These are phyloP conservation scores for Cirrhinus mrigala DNA, from an alignment of 2,797 vertebrate genomes.

Conservation along the genomic window DNA sequence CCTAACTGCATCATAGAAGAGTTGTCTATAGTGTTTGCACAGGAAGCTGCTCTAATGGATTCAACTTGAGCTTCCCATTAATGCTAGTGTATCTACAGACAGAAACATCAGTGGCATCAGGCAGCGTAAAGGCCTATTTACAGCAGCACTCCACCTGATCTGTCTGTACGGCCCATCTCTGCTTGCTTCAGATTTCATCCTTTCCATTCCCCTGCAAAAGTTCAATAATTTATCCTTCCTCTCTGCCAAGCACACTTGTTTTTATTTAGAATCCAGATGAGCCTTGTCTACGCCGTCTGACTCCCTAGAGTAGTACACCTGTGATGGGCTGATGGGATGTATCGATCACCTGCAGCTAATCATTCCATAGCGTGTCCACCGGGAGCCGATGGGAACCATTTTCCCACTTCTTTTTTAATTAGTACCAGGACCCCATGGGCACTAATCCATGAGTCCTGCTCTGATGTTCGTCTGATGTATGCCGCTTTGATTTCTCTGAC, in stretches of 20 bases:
- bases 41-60: conserved; percentile 52
- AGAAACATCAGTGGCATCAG: conserved; percentile 43
- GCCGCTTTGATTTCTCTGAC: conserved; percentile 82
- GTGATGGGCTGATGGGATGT: conserved; percentile 66
- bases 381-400: conserved; percentile 70
- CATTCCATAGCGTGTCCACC: conserved; percentile 69
- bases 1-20: conserved; percentile 21
- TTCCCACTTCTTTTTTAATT: conserved; percentile 78
- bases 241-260: conserved; percentile 63
- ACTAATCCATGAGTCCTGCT: conserved; percentile 78
- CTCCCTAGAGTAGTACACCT: conserved; percentile 55
- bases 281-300: conserved; percentile 34
- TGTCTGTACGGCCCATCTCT: conserved; percentile 31
- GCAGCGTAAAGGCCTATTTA: conserved; percentile 44
- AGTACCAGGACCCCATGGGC: conserved; percentile 75
- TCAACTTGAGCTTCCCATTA: conserved; percentile 41
- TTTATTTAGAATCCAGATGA: conserved; percentile 68
- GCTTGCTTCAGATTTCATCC: conserved; percentile 44
- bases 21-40: conserved; percentile 32
- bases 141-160: conserved; percentile 41
- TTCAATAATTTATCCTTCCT: conserved; percentile 64
- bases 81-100: conserved; percentile 27
- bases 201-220: conserved; percentile 35
- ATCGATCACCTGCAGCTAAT: conserved; percentile 81
- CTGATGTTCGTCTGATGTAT: conserved; percentile 82